A percentile compares a stretch with the other conserved stretches of the same genome.
These are phyloP conservation scores for Tamandua tetradactyla DNA, from an alignment of 2,797 vertebrate genomes.

Conservation along the genomic window DNA sequence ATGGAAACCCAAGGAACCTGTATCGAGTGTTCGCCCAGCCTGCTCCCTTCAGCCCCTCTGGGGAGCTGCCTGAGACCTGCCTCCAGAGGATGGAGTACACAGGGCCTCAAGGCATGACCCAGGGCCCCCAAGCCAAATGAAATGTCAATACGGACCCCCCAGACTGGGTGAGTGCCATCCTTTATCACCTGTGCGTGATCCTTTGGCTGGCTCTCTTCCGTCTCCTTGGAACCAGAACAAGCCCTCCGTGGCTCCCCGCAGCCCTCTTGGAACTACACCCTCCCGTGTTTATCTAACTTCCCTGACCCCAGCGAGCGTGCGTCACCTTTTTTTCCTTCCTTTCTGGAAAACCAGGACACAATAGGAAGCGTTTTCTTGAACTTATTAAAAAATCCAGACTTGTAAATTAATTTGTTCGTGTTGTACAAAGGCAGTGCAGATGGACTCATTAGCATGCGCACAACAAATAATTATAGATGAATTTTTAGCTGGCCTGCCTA, in stretches of 20 bases:
- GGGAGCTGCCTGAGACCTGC: background rate
- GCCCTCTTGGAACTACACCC: background rate
- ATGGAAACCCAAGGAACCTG: background rate
- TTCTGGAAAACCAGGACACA: constrained; percentile 77
- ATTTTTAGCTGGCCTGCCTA: constrained; percentile 98
- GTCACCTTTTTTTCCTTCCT: constrained; percentile 42
- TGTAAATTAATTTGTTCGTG: constrained; percentile 99
- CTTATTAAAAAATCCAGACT: constrained; percentile 93
- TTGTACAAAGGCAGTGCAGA: constrained; percentile 99
- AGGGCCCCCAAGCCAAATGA: accelerated
- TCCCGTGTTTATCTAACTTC: constrained; percentile 78
- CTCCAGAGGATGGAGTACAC: background rate
- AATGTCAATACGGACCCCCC: background rate
- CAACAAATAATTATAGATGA: constrained; percentile 99
- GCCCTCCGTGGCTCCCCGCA: background rate
- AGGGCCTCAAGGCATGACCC: background rate
- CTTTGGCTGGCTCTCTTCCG: background rate
- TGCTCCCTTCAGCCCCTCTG: no score
- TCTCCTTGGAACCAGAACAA: background rate
- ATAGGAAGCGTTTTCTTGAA: constrained; percentile 87
- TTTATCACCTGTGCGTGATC: background rate
- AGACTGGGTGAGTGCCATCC: background rate
- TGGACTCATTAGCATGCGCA: constrained; percentile 99
- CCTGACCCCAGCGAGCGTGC: constrained; percentile 68
- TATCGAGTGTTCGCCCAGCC: accelerated